Conservation (phyloP, 2,113 vertebrate species). For the Eupsittula cactorum region DNA sequence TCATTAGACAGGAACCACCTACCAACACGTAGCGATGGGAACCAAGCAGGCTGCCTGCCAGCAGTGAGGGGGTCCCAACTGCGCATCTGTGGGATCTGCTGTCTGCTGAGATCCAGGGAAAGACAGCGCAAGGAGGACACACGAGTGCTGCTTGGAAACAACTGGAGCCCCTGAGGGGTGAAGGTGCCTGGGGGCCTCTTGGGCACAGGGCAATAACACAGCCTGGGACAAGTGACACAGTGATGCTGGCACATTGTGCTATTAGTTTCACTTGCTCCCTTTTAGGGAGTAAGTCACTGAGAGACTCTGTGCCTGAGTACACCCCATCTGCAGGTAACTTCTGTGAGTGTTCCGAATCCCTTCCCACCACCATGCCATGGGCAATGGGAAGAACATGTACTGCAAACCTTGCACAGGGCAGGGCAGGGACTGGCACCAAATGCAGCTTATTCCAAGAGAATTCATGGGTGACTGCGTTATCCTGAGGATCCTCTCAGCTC, state of each 20-base stretch:
- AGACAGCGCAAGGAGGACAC: neutral
- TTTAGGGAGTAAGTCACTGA: neutral
- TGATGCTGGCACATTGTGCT: neutral
- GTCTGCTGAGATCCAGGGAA: neutral
- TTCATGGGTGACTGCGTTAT: neutral
- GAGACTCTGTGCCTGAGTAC: neutral
- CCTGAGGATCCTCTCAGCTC: neutral
- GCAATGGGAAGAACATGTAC: too few species aligned
- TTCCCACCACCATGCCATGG: rapidly evolving
- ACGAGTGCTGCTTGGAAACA: neutral
- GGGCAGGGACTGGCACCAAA: neutral
- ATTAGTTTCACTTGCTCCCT: neutral
- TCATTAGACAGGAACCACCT: conserved; percentile 30
- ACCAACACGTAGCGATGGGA: conserved; percentile 8
- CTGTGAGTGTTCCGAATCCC: neutral
- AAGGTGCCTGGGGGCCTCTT: rapidly evolving
- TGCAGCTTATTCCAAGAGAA: neutral
- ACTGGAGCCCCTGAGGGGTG: neutral
- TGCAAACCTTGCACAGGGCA: neutral
- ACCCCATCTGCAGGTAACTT: neutral
- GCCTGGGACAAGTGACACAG: neutral
- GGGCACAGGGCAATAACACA: neutral
- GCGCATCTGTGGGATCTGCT: neutral
- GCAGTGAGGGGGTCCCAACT: neutral
- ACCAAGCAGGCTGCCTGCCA: conserved; percentile 22